Conservation (phyloP, 2,888 invertebrate species). For the Cantharis rufa region DNA sequence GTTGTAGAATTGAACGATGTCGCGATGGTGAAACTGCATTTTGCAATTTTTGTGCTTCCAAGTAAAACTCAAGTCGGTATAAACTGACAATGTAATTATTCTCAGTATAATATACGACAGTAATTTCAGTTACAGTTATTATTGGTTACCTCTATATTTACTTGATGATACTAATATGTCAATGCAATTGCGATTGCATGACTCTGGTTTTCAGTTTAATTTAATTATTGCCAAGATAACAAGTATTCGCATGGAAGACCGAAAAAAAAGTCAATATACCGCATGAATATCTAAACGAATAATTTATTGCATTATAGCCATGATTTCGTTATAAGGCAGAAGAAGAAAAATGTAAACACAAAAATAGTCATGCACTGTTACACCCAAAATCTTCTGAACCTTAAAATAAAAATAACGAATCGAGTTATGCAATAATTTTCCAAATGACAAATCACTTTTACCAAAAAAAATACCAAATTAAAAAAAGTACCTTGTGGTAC, state of each 20-base stretch:
- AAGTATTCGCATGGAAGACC: neutral
- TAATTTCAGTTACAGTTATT: constrained; percentile 29
- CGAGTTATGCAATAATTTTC: neutral
- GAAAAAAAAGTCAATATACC: too few species aligned
- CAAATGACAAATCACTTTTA: neutral
- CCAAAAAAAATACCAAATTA: neutral
- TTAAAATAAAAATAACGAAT: constrained; percentile 3
- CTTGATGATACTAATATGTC: constrained; percentile 19
- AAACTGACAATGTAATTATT: constrained; percentile 13
- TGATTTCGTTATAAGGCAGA: too few species aligned
- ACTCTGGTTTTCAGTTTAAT: constrained; percentile 15
- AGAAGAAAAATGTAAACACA: neutral
- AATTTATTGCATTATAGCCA: too few species aligned
- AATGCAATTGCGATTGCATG: constrained; percentile 25
- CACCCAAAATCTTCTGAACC: neutral
- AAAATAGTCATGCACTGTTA: neutral
- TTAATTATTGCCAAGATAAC: constrained; percentile 4
- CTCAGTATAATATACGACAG: constrained; percentile 8
- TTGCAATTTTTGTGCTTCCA: constrained; percentile 7
- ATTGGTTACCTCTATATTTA: constrained; percentile 19
- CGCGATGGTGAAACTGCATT: constrained; percentile 2
- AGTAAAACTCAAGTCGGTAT: constrained; percentile 14
- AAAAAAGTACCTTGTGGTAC: constrained; percentile 49
- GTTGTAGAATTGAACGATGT: neutral
- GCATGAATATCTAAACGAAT: too few species aligned